These are phyloP conservation scores for Zoanthus sociatus DNA, from an alignment of 92 coral and sea anemone genomes.

Conservation along the genomic window DNA sequence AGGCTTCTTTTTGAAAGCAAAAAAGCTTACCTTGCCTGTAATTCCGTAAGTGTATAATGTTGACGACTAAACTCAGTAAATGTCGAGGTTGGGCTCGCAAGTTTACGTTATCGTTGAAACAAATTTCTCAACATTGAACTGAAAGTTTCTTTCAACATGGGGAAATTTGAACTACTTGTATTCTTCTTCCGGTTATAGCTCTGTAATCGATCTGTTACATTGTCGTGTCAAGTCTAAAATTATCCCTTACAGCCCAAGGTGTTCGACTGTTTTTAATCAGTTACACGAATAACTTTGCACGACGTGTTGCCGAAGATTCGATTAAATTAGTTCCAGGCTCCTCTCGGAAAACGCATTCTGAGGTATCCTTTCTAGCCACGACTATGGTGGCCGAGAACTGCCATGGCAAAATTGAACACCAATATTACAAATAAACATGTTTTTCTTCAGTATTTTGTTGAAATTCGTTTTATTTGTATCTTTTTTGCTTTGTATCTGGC, in stretches of 20 bases:
- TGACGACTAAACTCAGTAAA: too few species aligned
- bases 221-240: background rate
- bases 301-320: too few species aligned
- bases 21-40: slow-evolving; percentile 25
- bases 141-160: too few species aligned
- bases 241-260: background rate
- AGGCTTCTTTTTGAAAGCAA: slow-evolving; percentile 25
- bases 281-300: background rate
- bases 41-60: background rate
- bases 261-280: background rate
- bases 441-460: slow-evolving; percentile 20
- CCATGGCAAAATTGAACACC: slow-evolving; percentile 8
- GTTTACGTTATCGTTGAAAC: too few species aligned
- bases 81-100: too few species aligned
- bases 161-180: too few species aligned
- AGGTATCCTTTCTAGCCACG: background rate
- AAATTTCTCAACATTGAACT: too few species aligned
- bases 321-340: too few species aligned
- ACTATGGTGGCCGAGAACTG: slow-evolving; percentile 25
- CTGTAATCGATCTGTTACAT: background rate
- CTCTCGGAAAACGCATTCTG: too few species aligned
- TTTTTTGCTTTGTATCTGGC: slow-evolving; percentile 16
- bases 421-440: slow-evolving; percentile 2
- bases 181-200: too few species aligned
- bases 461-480: slow-evolving; percentile 9